A percentile compares a stretch with the other conserved stretches of the same genome.
Conservation (phyloP, 1,140 invertebrate species). For the Lepidurus arcticus region DNA sequence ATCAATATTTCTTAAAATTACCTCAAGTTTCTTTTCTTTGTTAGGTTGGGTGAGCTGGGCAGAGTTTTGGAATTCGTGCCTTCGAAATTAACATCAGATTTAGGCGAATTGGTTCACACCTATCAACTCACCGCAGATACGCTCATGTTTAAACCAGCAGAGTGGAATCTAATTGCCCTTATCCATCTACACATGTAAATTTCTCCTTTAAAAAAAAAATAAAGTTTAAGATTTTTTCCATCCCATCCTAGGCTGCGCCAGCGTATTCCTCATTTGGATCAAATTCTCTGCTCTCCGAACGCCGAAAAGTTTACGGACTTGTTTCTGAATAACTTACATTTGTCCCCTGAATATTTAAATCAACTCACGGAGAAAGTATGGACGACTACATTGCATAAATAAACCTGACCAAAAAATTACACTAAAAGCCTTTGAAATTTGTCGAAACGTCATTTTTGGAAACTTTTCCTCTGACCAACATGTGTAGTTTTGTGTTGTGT, state of each 20-base stretch:
- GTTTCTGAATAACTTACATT: slow-evolving; percentile 20
- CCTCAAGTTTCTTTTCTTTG: background rate
- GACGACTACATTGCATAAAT: slow-evolving; percentile 22
- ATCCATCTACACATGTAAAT: slow-evolving; percentile 50
- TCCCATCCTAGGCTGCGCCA: background rate
- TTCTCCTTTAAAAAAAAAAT: background rate
- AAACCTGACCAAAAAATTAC: slow-evolving; percentile 14
- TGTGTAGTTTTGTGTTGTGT: background rate
- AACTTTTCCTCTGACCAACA: background rate
- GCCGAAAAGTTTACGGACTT: slow-evolving; percentile 10
- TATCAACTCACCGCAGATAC: slow-evolving; percentile 55
- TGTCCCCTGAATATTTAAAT: slow-evolving; percentile 13
- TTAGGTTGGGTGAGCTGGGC: background rate
- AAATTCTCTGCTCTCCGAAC: background rate
- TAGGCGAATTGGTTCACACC: slow-evolving; percentile 51
- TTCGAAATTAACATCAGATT: slow-evolving; percentile 40
- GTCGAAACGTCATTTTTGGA: background rate
- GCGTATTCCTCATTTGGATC: background rate
- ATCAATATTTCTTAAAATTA: background rate
- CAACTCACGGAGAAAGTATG: slow-evolving; percentile 14
- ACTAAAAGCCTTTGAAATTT: slow-evolving; percentile 7
- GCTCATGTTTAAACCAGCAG: slow-evolving; percentile 52
- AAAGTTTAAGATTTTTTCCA: background rate
- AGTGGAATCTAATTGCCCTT: slow-evolving; percentile 52
- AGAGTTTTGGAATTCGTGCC: background rate